Conservation (phyloP, 2,113 vertebrate genomes). For the Gambusia holbrooki region DNA sequence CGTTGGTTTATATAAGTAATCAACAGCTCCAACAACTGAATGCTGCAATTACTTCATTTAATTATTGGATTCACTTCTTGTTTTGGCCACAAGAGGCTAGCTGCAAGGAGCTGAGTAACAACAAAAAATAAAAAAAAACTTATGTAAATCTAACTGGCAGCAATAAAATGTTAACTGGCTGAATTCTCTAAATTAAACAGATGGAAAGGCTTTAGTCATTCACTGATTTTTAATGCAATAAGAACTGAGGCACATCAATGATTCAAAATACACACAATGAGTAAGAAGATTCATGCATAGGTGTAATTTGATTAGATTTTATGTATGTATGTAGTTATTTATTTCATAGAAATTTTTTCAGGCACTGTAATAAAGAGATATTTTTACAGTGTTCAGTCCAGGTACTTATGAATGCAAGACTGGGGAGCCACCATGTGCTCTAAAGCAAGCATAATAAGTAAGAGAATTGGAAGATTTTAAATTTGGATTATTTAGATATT, state of each 20-base stretch:
- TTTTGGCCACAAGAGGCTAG: conserved; percentile 35
- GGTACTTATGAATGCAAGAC: too few relatives aligned
- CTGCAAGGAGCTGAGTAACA: background rate
- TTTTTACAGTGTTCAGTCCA: too few relatives aligned
- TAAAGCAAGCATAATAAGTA: too few relatives aligned
- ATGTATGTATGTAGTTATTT: background rate
- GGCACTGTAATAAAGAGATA: too few relatives aligned
- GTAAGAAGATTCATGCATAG: background rate
- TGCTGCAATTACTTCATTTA: background rate
- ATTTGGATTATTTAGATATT: background rate
- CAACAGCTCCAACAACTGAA: background rate
- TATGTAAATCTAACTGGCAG: background rate
- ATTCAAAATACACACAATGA: background rate
- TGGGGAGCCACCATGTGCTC: too few relatives aligned
- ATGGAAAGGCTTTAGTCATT: background rate
- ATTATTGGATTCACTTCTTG: conserved; percentile 1
- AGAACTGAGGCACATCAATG: background rate
- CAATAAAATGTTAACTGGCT: background rate
- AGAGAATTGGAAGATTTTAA: too few relatives aligned
- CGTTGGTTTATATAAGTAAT: background rate
- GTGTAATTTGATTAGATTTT: background rate
- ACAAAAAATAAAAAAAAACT: too few relatives aligned
- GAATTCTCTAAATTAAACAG: background rate
- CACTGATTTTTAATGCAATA: background rate
- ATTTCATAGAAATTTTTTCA: background rate